Conservation (phyloP, 2,113 vertebrate species). For the Caretta caretta region DNA sequence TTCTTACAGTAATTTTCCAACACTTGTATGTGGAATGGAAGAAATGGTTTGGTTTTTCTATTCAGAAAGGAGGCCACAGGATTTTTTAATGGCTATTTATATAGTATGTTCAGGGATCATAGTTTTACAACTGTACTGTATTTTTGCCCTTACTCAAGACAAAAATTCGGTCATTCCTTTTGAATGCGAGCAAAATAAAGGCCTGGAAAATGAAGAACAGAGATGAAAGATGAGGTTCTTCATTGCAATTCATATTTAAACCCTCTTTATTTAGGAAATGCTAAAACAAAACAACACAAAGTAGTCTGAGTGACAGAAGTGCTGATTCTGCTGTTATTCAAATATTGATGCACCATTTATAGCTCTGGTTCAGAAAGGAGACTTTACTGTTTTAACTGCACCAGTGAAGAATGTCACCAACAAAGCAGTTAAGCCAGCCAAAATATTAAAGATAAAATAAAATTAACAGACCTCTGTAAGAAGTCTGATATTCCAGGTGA, state of each 20-base stretch:
- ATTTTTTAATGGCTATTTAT: background rate
- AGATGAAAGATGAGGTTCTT: conserved; percentile 9
- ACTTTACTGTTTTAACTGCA: conserved; percentile 39
- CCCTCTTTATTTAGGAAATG: background rate
- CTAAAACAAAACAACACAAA: conserved; percentile 59
- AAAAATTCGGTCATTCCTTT: background rate
- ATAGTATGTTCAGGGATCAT: background rate
- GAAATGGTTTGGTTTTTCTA: background rate
- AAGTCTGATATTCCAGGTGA: conserved; percentile 16
- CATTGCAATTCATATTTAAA: background rate
- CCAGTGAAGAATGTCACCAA: conserved; percentile 25
- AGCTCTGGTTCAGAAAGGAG: conserved; percentile 47
- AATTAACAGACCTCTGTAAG: background rate
- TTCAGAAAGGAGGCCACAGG: background rate
- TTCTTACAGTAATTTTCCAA: background rate
- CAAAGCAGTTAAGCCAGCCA: background rate
- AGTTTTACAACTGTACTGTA: background rate
- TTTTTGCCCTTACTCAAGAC: background rate
- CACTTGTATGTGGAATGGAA: background rate
- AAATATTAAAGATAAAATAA: conserved; percentile 9
- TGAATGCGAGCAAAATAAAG: background rate
- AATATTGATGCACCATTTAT: conserved; percentile 49
- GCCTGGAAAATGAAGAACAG: background rate
- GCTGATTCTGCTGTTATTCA: conserved; percentile 47
- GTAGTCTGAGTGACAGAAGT: conserved; percentile 39